Conservation (phyloP, 1,140 invertebrate species). For the Mya arenaria region DNA sequence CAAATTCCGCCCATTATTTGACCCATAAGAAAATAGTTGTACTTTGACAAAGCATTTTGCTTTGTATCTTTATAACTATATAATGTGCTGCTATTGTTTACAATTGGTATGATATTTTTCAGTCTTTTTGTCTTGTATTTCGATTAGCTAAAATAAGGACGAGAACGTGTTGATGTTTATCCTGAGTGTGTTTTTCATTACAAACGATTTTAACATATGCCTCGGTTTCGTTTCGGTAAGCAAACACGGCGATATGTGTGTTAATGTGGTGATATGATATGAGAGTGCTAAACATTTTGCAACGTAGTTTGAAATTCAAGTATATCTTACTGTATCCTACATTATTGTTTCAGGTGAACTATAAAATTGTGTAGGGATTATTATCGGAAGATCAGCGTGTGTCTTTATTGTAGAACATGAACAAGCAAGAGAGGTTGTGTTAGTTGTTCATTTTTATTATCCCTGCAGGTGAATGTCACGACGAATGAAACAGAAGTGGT, state of each 20-base stretch:
- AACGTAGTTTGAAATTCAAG: background rate
- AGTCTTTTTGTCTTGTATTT: constrained; percentile 38
- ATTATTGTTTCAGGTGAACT: too few relatives aligned
- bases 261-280: constrained; percentile 11
- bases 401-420: too few relatives aligned
- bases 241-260: background rate
- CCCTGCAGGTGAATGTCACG: too few relatives aligned
- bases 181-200: constrained; percentile 17
- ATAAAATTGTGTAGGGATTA: too few relatives aligned
- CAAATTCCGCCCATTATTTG: too few relatives aligned
- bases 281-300: constrained; percentile 3
- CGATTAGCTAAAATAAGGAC: constrained; percentile 43
- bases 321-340: too few relatives aligned
- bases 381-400: too few relatives aligned
- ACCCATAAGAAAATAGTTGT: too few relatives aligned
- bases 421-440: too few relatives aligned
- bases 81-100: constrained; percentile 45
- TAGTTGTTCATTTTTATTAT: too few relatives aligned
- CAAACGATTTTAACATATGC: constrained; percentile 3
- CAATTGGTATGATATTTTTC: constrained; percentile 18
- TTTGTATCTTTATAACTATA: constrained; percentile 1
- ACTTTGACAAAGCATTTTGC: background rate
- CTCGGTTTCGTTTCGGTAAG: constrained; percentile 27
- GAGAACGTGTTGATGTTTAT: background rate
- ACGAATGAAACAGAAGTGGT: too few relatives aligned